These are phyloP conservation scores for Eidolon helvum DNA, from an alignment of 2,113 vertebrate genomes.

Conservation along the genomic window DNA sequence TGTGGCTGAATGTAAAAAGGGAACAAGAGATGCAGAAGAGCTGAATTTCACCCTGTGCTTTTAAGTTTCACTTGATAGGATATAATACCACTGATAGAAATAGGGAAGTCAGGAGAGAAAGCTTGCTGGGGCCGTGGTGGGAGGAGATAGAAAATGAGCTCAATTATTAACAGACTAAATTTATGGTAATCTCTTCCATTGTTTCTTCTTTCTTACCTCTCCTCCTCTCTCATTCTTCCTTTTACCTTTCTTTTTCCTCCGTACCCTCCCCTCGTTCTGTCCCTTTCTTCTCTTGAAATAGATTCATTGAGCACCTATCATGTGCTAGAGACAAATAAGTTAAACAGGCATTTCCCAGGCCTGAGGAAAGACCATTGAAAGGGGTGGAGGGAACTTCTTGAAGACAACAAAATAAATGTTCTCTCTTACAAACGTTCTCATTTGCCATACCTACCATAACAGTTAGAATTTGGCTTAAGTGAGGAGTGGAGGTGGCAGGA, in stretches of 20 bases:
- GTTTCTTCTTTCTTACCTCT: not conserved
- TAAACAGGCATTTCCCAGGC: not conserved
- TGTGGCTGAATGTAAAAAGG: not conserved
- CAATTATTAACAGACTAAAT: not conserved
- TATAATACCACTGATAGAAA: not conserved
- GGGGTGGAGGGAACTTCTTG: not conserved
- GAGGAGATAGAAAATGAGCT: not conserved
- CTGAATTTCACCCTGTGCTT: not conserved
- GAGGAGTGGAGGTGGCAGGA: not conserved
- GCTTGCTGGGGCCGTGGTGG: rapidly evolving
- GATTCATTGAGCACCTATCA: not conserved
- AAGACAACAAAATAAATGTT: not conserved
- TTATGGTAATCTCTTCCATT: not conserved
- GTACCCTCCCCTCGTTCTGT: not conserved
- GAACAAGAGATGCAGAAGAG: not conserved
- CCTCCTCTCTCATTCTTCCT: conserved; percentile 52
- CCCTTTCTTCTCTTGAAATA: not conserved
- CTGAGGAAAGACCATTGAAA: not conserved
- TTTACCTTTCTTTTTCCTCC: not conserved
- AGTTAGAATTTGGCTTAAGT: not conserved
- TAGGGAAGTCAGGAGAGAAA: not conserved
- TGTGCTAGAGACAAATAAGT: not conserved
- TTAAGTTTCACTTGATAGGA: not conserved
- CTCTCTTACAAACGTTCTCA: not conserved
- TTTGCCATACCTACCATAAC: not conserved